Base-by-base conservation (phyloP, 1,140 invertebrate genomes). In the Cyclina sinensis region DNA sequence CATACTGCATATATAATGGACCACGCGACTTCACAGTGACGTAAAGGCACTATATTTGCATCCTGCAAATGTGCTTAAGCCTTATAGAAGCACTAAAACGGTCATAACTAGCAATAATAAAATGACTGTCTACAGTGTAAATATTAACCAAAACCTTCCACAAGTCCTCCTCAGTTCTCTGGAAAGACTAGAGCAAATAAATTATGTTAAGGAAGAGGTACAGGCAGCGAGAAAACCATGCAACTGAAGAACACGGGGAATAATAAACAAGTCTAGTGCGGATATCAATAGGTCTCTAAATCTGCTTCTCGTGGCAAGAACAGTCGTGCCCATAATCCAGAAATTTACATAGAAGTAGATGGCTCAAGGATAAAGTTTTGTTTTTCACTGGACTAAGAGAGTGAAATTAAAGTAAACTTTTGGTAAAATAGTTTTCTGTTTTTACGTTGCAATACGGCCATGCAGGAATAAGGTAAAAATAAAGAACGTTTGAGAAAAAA, bases 11-110 rank as follows among this genome's bases (percentile, higher is more conserved):
- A 70, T 37, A 39, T 70, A 70, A 70, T 70, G 65, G 65, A 70
- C 65, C 65, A 70, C 65, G 65, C 65, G 65, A 70, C 65, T 70
- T 70, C 37, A 70, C 3, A 37, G 24, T 70, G 65, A 70, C 65
- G 65, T 70, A 70, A 30, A 18, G 37, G 32, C 30, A 35, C 65
- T 14, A 37, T 35, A 37, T 70, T 70, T 18, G 21, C 32, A 30
- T n/a, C 65, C 37, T 70, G 32, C 32, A 70, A 70, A 27, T 11
- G 37, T 70, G 65, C 16, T 27, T 32, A 37, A 70, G 65, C 37
- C 65, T 70, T 30, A 27, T 18, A 70, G 7, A 37, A 27, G 11
- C 65, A n/a, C 24, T 39, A 7, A 37, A 11, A 37, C 16, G 14
- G 65, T 30, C 65, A 32, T 70, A 37, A 70, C 35, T 70, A 37